Percentiles rank a stretch among this genome's conserved stretches.
Evolutionary conservation across 2,888 invertebrate species (phyloP).

Genomic region (Geophilus truncorum): DNA sequence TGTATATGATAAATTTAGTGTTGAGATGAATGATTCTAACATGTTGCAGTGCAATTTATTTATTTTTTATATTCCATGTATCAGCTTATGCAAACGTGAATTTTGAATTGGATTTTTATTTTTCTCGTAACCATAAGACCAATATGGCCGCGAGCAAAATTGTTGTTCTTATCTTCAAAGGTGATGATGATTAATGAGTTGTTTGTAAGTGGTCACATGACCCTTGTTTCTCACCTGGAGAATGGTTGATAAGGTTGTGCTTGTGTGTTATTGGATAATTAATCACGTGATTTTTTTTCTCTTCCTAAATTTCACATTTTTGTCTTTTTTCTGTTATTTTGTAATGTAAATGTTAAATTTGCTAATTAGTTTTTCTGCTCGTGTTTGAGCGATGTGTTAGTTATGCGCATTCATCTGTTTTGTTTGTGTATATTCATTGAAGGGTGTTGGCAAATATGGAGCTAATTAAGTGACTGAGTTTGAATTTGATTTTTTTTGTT

Average conservation of each 20-base stretch:
- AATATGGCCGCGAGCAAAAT: not conserved
- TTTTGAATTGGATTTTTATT: not conserved
- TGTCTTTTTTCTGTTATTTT: no score
- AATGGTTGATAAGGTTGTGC: not conserved
- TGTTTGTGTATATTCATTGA: not conserved
- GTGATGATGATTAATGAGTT: conserved; percentile 6
- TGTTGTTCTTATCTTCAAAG: not conserved
- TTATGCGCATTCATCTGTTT: not conserved
- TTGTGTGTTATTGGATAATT: conserved; percentile 6
- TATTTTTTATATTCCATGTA: not conserved
- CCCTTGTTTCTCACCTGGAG: conserved; percentile 6
- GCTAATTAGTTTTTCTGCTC: not conserved
- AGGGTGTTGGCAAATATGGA: not conserved
- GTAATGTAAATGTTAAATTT: not conserved
- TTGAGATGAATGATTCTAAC: not conserved
- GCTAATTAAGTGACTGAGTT: not conserved
- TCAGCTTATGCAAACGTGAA: not conserved
- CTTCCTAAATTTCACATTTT: not conserved
- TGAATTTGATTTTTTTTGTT: not conserved
- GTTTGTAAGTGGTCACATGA: conserved; percentile 12
- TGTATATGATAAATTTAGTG: not conserved
- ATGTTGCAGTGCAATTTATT: not conserved
- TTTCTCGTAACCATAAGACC: not conserved
- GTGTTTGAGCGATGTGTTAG: not conserved
- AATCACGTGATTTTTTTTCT: not conserved